Percentiles rank a stretch among this genome's conserved stretches.
These are phyloP conservation scores for Philonicus albiceps DNA, from an alignment of 2,888 invertebrate species.

Conservation along the genomic window DNA sequence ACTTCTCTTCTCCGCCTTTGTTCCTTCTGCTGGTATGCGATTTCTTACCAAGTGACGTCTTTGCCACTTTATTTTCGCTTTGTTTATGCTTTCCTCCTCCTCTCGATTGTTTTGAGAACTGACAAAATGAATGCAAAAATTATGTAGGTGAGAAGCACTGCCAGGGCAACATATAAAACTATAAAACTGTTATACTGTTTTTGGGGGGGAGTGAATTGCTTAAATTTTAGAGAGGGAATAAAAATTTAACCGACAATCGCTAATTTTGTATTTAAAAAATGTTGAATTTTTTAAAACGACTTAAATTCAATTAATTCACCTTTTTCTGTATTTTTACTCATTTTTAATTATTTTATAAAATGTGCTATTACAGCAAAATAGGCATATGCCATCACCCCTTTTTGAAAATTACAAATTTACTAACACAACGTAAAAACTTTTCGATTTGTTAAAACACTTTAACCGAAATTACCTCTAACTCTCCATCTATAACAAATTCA, in stretches of 20 bases:
- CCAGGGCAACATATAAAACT: background rate
- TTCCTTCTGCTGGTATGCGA: conserved; percentile 10
- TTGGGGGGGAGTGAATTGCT: background rate
- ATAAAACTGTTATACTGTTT: background rate
- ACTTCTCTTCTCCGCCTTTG: background rate
- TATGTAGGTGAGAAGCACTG: background rate
- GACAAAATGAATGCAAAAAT: background rate
- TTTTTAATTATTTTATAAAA: no score
- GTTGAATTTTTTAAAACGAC: no score
- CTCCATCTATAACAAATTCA: no score
- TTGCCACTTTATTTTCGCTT: conserved; percentile 11
- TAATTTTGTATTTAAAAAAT: no score
- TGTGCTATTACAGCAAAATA: no score
- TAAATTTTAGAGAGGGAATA: background rate
- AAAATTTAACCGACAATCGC: background rate
- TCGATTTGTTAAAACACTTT: no score
- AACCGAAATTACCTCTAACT: no score
- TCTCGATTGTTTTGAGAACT: background rate
- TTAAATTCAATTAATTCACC: no score
- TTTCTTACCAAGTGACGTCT: conserved; percentile 14
- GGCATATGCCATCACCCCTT: no score
- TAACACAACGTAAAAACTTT: no score
- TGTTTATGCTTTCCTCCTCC: conserved; percentile 4
- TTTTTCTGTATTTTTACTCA: no score
- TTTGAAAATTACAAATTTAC: no score